Conservation (phyloP, 2,797 vertebrate genomes). For the Betta splendens region DNA sequence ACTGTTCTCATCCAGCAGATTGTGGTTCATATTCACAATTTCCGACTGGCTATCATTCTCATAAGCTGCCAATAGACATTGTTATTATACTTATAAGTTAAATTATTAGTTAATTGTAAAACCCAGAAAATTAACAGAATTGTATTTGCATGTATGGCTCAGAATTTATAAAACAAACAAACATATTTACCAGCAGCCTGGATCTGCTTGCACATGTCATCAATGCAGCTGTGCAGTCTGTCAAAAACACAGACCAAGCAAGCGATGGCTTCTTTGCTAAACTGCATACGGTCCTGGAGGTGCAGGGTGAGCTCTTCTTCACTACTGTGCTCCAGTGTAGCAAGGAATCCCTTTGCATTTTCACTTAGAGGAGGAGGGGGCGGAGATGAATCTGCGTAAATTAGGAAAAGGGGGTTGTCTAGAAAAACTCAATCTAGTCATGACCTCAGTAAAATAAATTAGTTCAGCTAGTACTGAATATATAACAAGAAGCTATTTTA, state of each 20-base stretch:
- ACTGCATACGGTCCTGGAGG: constrained; percentile 92
- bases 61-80: constrained; percentile 64
- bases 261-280: constrained; percentile 89
- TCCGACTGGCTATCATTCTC: constrained; percentile 80
- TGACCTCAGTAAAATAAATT: not conserved
- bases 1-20: constrained; percentile 85
- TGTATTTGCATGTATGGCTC: not conserved
- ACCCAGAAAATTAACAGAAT: not conserved
- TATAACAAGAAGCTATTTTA: constrained; percentile 33
- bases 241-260: constrained; percentile 88
- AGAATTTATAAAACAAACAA: not conserved
- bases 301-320: constrained; percentile 89
- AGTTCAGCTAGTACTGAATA: too few species aligned
- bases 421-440: not conserved
- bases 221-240: constrained; percentile 84
- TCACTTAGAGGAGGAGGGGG: constrained; percentile 81
- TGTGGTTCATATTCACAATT: constrained; percentile 71
- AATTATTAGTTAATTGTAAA: too few species aligned
- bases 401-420: not conserved
- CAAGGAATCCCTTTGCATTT: constrained; percentile 86
- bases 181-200: constrained; percentile 80
- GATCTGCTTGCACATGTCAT: constrained; percentile 83
- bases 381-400: constrained; percentile 45
- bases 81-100: too few species aligned
- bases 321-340: constrained; percentile 87